Base-by-base conservation (phyloP, 2,797 vertebrate genomes). In the Xenentodon cancila region DNA sequence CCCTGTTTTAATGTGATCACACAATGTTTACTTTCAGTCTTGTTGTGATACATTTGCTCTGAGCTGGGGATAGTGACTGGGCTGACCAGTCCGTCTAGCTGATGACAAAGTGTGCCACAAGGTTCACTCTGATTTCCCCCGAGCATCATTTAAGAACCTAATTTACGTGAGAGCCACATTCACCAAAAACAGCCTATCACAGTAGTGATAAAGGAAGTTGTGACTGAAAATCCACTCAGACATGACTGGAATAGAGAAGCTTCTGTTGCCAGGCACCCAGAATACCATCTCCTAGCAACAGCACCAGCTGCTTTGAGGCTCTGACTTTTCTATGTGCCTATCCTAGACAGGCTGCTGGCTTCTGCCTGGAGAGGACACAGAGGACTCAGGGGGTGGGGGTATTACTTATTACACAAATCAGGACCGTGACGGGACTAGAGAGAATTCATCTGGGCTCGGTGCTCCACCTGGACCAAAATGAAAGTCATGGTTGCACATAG, bases 191-290 rank as follows among this genome's bases (percentile, higher is more conserved):
- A 73, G 62, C 86, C 83, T 88, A 75, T 93, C 87, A 81, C 82
- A 85, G 84, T 34, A 2, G 19, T 7, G 71, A 81, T 73, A 79
- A 48, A 75, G 72, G 76, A 78, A 80, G 79, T 80, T 67, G 71
- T 81, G 77, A 76, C 79, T 88, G 86, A 85, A 75, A 81, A 75
- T 82, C 80, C 84, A 88, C 77, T 70, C 82, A 80, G 87, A 94
- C 68, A 80, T 92, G 90, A 84, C 19, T 53, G 61, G 83, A 93
- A 88, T 83, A 89, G 86, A 90, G 88, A 89, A 90, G 80, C 73
- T 75, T 77, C 78, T 86, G 93, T 94, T 95, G 91, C 93, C 90
- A 90, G 85, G 94, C 92, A 94, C 89, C 92, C 68, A 70, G 89
- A 92, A 84, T 2, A 82, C 46, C 68, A 90, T 92, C 88, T 68